phyloP scores from a whole-genome alignment of 2,888 invertebrate genomes.

The Gasteruption jaculator region DNA sequence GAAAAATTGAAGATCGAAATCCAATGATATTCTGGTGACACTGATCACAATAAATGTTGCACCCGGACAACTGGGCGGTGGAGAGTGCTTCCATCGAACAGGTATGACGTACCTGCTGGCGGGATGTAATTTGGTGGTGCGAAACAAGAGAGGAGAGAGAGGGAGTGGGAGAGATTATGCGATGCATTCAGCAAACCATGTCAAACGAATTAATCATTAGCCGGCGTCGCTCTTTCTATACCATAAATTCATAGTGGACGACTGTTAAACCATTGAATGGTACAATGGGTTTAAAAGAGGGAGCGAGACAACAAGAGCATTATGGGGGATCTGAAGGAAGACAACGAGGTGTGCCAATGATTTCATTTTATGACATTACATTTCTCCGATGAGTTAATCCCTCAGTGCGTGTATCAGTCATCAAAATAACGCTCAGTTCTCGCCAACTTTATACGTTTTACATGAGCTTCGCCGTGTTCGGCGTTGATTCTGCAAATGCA shows the following conservation, averaged over 20 bases:
- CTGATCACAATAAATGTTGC: slow-evolving; percentile 3
- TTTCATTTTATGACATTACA: slow-evolving; percentile 22
- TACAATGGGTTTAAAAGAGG: too few relatives aligned
- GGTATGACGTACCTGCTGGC: slow-evolving; percentile 3
- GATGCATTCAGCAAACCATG: too few relatives aligned
- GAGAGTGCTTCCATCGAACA: neutral
- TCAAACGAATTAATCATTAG: too few relatives aligned
- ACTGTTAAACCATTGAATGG: too few relatives aligned
- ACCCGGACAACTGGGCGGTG: slow-evolving; percentile 16
- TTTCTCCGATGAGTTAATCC: slow-evolving; percentile 25
- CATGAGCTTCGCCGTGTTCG: too few relatives aligned
- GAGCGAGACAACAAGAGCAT: neutral
- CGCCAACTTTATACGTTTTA: too few relatives aligned
- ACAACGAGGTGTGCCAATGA: slow-evolving; percentile 20
- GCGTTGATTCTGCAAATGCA: too few relatives aligned
- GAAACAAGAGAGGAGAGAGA: neutral
- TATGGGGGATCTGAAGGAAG: neutral
- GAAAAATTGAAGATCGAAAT: too few relatives aligned
- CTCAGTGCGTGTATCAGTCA: slow-evolving; percentile 27
- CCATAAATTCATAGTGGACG: too few relatives aligned
- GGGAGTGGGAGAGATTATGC: slow-evolving; percentile 2
- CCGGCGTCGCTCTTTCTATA: too few relatives aligned
- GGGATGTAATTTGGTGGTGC: neutral
- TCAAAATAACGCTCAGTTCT: slow-evolving; percentile 24
- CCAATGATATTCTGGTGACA: too few relatives aligned